Evolutionary conservation across 2,797 vertebrate species (phyloP), one percentile per base, ranked within the genome.

Genomic region (Syndactyla subalaris): DNA sequence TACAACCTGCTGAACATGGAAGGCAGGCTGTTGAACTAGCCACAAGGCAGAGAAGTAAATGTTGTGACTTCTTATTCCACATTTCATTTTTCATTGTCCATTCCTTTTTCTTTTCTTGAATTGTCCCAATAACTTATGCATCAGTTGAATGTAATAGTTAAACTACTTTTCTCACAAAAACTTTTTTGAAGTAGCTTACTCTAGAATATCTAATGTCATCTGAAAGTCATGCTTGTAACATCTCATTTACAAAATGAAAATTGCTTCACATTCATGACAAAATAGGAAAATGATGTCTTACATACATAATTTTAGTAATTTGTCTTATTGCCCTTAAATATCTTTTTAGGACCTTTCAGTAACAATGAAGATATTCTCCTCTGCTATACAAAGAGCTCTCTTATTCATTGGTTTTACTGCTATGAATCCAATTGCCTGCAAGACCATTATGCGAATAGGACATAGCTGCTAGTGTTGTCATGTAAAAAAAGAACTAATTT

Each of bases 351-450:
- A 85, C 23, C 24, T 76, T 93, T 85, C 4, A 4, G 19, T 45
- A 49, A 67, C 74, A 96, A 72, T 67, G 38, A 73, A 79, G 71
- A 70, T 73, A 93, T 34, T 95, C 38, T 93, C 12, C 24, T 92
- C 32, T 88, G 43, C 18, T 45, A 15, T 12, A 92, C 48, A 91
- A 85, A 89, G 41, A 85, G 4, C 7, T 75, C 17, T 71, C 32
- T 58, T 76, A 65, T 89, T 89, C 63, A 49, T 23, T 74, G 17
- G 21, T 70, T 82, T 76, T 46, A 49, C 12, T 87, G 38, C 34
- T 30, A n/a, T n/a, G 41, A 75, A 67, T 52, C 14, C 10, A 79
- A 32, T 19, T 39, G 63, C n/a, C 30, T 54, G 59, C 30, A 71
- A 61, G 34, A 58, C 3, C 32, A 57, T 46, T 32, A 63, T 43